phyloP scores from a whole-genome alignment of 2,888 invertebrate species.

The Uloborus plumipes region DNA sequence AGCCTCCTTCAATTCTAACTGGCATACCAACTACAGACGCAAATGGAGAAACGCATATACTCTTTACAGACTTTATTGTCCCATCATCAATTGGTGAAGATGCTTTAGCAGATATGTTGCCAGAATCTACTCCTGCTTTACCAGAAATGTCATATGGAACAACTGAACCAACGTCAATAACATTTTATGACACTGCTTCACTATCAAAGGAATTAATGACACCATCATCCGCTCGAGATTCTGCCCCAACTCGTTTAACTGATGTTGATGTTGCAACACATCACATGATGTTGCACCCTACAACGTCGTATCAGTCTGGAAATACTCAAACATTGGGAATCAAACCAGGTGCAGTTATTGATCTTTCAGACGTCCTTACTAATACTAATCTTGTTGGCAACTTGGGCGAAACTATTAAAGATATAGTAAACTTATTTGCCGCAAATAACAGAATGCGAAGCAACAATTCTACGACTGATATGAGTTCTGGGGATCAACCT shows the following conservation, averaged over 20 bases:
- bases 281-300: slow-evolving; percentile 33
- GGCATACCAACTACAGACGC: slow-evolving; percentile 65
- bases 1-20: slow-evolving; percentile 49
- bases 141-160: slow-evolving; percentile 2
- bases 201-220: slow-evolving; percentile 35
- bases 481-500: slow-evolving; percentile 15
- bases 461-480: slow-evolving; percentile 12
- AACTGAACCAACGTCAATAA: neutral
- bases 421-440: slow-evolving; percentile 67
- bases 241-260: slow-evolving; percentile 48
- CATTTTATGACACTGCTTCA: slow-evolving; percentile 16
- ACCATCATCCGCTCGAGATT: slow-evolving; percentile 52
- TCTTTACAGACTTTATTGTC: slow-evolving; percentile 66
- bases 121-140: slow-evolving; percentile 38
- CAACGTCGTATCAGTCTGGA: slow-evolving; percentile 45
- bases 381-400: slow-evolving; percentile 66
- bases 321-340: slow-evolving; percentile 52
- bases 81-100: slow-evolving; percentile 25
- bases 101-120: slow-evolving; percentile 16
- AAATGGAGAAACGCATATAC: slow-evolving; percentile 66
- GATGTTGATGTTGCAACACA: slow-evolving; percentile 51
- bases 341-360: slow-evolving; percentile 67
- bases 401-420: slow-evolving; percentile 67
- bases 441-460: slow-evolving; percentile 42
- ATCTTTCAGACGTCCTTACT: slow-evolving; percentile 67